A percentile compares a stretch with the other conserved stretches of the same genome.
Conservation (phyloP, 2,888 invertebrate species). For the Pristionchus arcanus region DNA sequence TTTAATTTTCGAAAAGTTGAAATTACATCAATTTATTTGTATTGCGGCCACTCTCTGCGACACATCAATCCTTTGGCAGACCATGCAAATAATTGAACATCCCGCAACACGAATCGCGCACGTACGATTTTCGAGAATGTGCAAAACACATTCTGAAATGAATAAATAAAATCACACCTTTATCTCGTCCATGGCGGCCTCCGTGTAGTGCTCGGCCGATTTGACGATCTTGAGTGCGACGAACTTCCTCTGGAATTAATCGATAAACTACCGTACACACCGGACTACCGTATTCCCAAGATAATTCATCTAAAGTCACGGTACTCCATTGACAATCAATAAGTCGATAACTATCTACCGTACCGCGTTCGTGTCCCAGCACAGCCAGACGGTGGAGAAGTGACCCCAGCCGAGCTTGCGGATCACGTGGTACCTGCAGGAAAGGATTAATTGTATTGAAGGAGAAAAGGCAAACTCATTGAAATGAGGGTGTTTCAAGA, state of each 20-base stretch:
- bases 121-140: background rate
- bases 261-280: background rate
- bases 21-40: no score
- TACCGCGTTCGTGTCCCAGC: constrained; percentile 89
- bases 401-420: constrained; percentile 98
- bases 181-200: constrained; percentile 98
- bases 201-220: constrained; percentile 98
- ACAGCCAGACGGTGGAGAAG: constrained; percentile 99
- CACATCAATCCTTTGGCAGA: no score
- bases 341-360: constrained; percentile 79
- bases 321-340: background rate
- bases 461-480: no score
- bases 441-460: background rate
- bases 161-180: constrained; percentile 85
- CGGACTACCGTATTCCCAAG: no score
- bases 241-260: constrained; percentile 83
- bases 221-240: constrained; percentile 99
- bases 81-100: no score
- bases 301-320: no score
- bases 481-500: no score
- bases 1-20: background rate
- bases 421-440: constrained; percentile 92
- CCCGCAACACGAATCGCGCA: background rate
- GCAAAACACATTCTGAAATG: constrained; percentile 80
- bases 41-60: no score